Evolutionary conservation across 2,113 vertebrate species (phyloP).

Genomic region (Equus przewalskii): DNA sequence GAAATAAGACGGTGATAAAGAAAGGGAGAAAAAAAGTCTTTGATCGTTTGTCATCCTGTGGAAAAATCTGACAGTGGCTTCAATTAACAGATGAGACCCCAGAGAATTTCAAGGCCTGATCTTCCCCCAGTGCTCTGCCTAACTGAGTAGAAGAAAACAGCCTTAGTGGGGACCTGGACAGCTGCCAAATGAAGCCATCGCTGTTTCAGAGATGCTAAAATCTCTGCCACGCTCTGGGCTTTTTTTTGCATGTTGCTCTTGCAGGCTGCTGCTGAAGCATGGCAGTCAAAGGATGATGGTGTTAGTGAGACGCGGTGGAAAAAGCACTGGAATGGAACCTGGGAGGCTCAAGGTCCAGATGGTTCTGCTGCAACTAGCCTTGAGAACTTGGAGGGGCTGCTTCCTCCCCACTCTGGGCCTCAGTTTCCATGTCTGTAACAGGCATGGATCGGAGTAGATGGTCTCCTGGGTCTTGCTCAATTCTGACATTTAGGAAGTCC

Average conservation of each 20-base stretch:
- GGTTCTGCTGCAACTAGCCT: neutral
- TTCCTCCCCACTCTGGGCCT: neutral
- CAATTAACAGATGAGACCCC: conserved; percentile 64
- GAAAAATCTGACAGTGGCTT: conserved; percentile 70
- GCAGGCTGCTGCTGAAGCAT: neutral
- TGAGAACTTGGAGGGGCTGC: neutral
- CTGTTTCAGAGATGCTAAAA: neutral
- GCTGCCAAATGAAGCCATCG: conserved; percentile 29
- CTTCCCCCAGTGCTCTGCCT: conserved; percentile 15
- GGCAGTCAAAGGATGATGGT: neutral
- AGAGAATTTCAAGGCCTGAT: conserved; percentile 57
- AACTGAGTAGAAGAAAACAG: conserved; percentile 63
- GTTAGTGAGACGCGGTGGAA: neutral
- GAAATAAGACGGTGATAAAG: conserved; percentile 65
- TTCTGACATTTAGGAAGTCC: neutral
- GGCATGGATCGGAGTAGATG: neutral
- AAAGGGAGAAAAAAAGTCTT: conserved; percentile 69
- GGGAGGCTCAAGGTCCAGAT: neutral
- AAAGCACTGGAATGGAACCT: neutral
- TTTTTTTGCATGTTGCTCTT: neutral
- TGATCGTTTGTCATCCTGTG: conserved; percentile 62
- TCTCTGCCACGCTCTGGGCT: neutral
- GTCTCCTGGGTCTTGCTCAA: neutral
- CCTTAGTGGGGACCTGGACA: neutral
- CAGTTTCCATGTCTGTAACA: neutral